Evolutionary conservation across 2,888 invertebrate species (phyloP), one percentile per base, ranked within the genome.

Genomic region (Lordiphosa fenestrarum): DNA sequence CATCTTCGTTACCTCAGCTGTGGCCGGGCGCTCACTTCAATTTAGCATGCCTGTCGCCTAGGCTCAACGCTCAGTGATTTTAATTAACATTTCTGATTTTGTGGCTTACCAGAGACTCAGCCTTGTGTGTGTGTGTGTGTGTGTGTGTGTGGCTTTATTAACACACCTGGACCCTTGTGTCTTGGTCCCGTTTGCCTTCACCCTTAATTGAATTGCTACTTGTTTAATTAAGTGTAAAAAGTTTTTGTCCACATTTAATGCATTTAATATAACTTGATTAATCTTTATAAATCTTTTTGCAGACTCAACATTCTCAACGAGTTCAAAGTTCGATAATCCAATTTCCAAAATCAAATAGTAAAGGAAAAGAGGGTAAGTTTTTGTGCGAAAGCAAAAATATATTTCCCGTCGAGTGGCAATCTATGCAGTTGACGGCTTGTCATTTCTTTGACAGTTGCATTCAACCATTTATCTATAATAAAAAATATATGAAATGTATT

Each of bases 31-130:
- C 19, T 19, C 19, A 19, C 19, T 19, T 19, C 19, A 19, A 19
- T 50, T 69, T 69, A 63, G 60, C 65, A 65, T 71, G 76, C 57
- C 48, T 41, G 57, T 56, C 62, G 57, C 57, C 62, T 55, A 25
- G 47, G 70, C 74, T 73, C 69, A 69, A 53, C 75, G 64, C 69
- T 67, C 77, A 63, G 71, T 82, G 85, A 84, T 81, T 81, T 81
- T 81, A 81, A 81, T 81, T 81, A 81, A 81, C 80, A 81, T 81
- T 84, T 80, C 80, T 82, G 78, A 80, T 80, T 84, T 78, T 80
- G 78, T 61, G 78, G 78, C 63, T 72, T 58, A 65, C 62, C 64
- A n/a, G 30, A 50, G 15, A 25, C 23, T 41, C 35, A 37, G 13
- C 1, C 6, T 40, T 39, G 12, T 50, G 41, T 33, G 39, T 49